Evolutionary conservation across 1,140 invertebrate species (phyloP), one percentile per base, ranked within the genome.

Genomic region (Diachasmimorpha longicaudata): DNA sequence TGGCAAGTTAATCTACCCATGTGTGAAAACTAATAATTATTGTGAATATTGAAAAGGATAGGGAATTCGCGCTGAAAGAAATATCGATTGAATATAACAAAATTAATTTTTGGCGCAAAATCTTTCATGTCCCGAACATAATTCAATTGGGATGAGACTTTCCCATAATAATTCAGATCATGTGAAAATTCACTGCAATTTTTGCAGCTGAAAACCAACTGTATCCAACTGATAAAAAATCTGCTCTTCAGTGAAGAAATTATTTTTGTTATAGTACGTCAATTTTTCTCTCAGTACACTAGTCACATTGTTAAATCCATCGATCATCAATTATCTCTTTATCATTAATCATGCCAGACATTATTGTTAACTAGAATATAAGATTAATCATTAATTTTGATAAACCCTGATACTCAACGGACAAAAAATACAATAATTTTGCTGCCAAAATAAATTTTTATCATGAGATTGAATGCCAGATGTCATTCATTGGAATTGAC

Each of bases 1-100:
- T 90, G 88, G 48, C 58, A 80, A 0, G 85, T 90, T 4, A 90
- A 90, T 78, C 74, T 80, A 19, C 87, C 90, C 0, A 86, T 86
- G 72, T 91, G 91, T 74, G 42, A 80, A 19, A 46, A 66, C 16
- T 79, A 14, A 70, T 3, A 31, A 55, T 42, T 19, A 37, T 23
- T 6, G 5, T 37, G 10, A 11, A 42, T 10, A 44, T 70, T 46
- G 6, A 1, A 11, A 9, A 55, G 19, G 48, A 0, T 21, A 8
- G 9, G 69, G 21, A 39, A 46, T 25, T 46, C 69, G 6, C 31
- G 2, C 6, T 31, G 31, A 31, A 6, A 31, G 31, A 31, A 31
- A 31, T 31, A 31, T 31, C 31, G 31, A 6, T 31, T 3, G 2
- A 31, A 31, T 31, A 31, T 31, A 2, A 31, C 31, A 31, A 31